Percentiles rank a stretch among this genome's conserved stretches.
These are phyloP conservation scores for Thymallus thymallus DNA, from an alignment of 2,113 vertebrate species.

Conservation along the genomic window DNA sequence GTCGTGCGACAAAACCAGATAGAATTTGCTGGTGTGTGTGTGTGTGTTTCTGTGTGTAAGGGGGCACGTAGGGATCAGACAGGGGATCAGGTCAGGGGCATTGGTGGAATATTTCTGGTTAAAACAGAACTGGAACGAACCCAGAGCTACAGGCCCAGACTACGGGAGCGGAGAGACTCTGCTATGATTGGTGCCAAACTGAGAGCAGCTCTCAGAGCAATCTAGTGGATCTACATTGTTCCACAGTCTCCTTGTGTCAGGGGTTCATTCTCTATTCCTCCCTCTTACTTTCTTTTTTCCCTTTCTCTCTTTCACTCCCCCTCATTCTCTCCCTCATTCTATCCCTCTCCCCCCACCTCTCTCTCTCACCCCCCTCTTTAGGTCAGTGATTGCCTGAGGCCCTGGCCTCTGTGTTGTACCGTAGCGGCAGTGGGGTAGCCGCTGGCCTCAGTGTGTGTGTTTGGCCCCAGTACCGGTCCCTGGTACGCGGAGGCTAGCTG, in stretches of 20 bases:
- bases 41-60: background rate
- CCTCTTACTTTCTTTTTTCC: background rate
- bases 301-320: no score
- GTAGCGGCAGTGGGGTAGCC: background rate
- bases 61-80: conserved; percentile 14
- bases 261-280: background rate
- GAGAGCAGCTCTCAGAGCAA: conserved; percentile 2
- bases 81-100: conserved; percentile 8
- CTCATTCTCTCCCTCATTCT: no score
- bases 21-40: background rate
- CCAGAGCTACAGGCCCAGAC: background rate
- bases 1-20: background rate
- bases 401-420: background rate
- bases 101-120: conserved; percentile 14
- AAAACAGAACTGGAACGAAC: conserved; percentile 1
- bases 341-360: no score
- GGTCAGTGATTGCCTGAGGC: background rate
- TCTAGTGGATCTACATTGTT: background rate
- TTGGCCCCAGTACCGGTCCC: background rate
- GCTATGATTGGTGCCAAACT: background rate
- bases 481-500: conserved; percentile 17
- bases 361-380: no score
- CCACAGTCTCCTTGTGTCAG: background rate
- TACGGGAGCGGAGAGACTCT: background rate
- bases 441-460: background rate